A percentile compares a stretch with the other conserved stretches of the same genome.
phyloP scores from a whole-genome alignment of 2,797 vertebrate genomes.

The Clangula hyemalis region DNA sequence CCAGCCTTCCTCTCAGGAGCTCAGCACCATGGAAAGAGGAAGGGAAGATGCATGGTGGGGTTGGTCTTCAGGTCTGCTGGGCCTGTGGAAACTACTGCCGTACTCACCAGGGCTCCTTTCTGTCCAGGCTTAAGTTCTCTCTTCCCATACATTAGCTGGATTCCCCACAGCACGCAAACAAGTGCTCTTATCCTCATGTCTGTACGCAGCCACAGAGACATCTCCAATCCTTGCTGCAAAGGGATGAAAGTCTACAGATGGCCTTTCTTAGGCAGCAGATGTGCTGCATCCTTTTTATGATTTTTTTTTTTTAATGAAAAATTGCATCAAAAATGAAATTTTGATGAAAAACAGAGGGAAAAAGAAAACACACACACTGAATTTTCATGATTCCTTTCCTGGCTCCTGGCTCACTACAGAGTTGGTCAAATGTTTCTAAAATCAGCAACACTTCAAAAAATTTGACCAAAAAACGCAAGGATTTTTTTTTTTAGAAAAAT shows the following conservation, averaged over 20 bases:
- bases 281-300: background rate
- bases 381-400: background rate
- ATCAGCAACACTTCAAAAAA: constrained; percentile 15
- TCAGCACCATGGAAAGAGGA: background rate
- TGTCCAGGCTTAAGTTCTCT: background rate
- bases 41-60: background rate
- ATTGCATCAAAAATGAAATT: background rate
- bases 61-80: background rate
- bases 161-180: background rate
- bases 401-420: background rate
- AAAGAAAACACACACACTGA: background rate
- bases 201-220: background rate
- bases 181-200: background rate
- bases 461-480: constrained; percentile 43
- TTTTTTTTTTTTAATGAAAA: background rate
- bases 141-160: background rate
- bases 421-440: constrained; percentile 48
- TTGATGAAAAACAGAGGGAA: constrained; percentile 3
- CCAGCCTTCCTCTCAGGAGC: background rate
- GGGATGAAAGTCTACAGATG: background rate
- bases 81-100: background rate
- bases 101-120: background rate
- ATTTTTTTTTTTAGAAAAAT: constrained; percentile 25
- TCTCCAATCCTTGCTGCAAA: accelerated
- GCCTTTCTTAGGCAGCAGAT: background rate